Evolutionary conservation across 1,140 invertebrate species (phyloP).

Genomic region (Globodera ellingtonae): DNA sequence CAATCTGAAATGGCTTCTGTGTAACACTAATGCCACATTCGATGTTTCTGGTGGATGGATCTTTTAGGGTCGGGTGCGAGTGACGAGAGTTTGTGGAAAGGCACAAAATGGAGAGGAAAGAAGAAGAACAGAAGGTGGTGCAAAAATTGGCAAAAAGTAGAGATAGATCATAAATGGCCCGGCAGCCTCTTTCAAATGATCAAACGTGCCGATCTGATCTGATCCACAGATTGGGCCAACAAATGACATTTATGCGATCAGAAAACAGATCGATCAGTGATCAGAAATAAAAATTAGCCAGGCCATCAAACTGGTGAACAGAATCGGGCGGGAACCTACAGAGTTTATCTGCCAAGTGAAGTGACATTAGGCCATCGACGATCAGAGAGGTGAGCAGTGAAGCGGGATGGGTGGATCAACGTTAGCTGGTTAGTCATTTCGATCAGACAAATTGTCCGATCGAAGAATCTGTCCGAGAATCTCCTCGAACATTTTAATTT

Average conservation of each 20-base stretch:
- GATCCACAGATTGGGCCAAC: no score
- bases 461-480: neutral
- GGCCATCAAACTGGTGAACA: no score
- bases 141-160: neutral
- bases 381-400: slow-evolving; percentile 5
- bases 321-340: neutral
- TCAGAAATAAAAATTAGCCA: neutral
- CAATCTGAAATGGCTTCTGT: no score
- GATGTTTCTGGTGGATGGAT: no score
- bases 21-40: no score
- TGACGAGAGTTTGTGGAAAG: no score
- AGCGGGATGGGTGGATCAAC: neutral
- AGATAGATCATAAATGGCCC: no score
- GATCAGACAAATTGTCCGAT: slow-evolving; percentile 6
- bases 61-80: no score
- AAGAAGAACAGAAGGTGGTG: neutral
- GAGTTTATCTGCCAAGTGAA: neutral
- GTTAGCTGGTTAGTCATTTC: neutral
- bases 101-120: neutral
- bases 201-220: no score
- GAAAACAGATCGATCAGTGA: neutral
- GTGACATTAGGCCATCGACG: neutral
- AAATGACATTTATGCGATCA: neutral
- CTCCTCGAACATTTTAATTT: neutral
- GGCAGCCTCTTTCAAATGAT: no score